Percentiles rank a stretch among this genome's conserved stretches.
These are phyloP conservation scores for Drosophila testacea DNA, from an alignment of 2,888 invertebrate genomes.

Conservation along the genomic window DNA sequence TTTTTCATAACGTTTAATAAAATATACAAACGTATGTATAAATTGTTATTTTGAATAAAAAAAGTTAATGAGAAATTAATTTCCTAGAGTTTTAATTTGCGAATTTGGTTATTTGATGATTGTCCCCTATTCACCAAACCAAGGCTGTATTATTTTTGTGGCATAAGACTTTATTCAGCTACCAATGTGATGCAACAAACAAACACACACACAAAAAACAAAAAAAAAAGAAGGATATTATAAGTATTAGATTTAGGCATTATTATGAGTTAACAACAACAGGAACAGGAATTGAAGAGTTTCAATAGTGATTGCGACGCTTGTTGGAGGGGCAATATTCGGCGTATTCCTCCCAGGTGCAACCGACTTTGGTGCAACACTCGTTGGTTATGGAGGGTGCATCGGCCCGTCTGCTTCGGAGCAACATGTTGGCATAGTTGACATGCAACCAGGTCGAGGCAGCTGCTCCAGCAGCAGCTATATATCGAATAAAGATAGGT, in stretches of 20 bases:
- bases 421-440: conserved; percentile 81
- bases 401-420: conserved; percentile 77
- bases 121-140: not conserved
- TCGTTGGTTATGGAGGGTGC: conserved; percentile 86
- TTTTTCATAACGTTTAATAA: too few relatives aligned
- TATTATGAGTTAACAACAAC: conserved; percentile 19
- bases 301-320: conserved; percentile 82
- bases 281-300: conserved; percentile 4
- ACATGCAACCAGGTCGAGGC: conserved; percentile 84
- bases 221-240: conserved; percentile 15
- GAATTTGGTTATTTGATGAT: not conserved
- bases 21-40: too few relatives aligned
- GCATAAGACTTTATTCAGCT: conserved; percentile 44
- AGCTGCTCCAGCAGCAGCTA: conserved; percentile 13
- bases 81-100: not conserved
- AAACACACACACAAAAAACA: conserved; percentile 13
- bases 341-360: conserved; percentile 89
- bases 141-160: not conserved
- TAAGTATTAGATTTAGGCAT: conserved; percentile 7
- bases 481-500: not conserved
- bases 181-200: conserved; percentile 31
- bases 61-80: too few relatives aligned
- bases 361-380: conserved; percentile 87
- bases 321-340: conserved; percentile 88
- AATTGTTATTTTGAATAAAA: too few relatives aligned